Evolutionary conservation across 2,113 vertebrate genomes (phyloP).

Genomic region (Sminthopsis crassicaudata): DNA sequence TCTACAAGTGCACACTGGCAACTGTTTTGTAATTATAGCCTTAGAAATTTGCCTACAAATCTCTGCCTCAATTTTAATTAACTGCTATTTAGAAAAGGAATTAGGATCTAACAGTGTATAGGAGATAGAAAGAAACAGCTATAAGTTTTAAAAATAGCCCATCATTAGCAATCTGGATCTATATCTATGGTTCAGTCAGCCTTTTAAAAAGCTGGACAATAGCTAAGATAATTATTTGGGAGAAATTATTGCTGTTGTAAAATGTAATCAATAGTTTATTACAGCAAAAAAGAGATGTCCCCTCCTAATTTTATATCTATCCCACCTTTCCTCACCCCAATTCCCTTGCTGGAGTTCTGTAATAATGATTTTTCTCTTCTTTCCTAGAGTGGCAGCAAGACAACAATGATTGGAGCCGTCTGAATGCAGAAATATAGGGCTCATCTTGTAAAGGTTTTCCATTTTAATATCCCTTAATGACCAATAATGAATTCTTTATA

Average conservation of each 20-base stretch:
- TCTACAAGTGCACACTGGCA: neutral
- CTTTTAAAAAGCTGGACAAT: constrained; percentile 66
- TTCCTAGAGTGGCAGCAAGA: neutral
- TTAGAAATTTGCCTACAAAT: constrained; percentile 62
- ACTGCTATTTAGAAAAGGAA: constrained; percentile 65
- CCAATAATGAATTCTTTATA: constrained; percentile 62
- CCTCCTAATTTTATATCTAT: constrained; percentile 41
- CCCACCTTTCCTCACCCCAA: neutral
- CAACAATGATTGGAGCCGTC: neutral
- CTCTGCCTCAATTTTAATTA: constrained; percentile 73
- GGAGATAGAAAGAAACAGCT: constrained; percentile 52
- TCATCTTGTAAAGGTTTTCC: constrained; percentile 63
- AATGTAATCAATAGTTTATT: constrained; percentile 64
- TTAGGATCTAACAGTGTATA: constrained; percentile 61
- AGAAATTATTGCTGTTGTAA: constrained; percentile 70
- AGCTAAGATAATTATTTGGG: constrained; percentile 65
- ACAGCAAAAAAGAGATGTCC: neutral
- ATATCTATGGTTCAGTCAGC: constrained; percentile 42
- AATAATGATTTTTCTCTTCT: constrained; percentile 7
- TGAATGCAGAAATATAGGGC: constrained; percentile 34
- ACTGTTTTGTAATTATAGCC: neutral
- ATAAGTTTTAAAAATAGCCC: constrained; percentile 65
- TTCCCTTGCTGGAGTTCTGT: constrained; percentile 32
- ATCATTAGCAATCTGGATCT: constrained; percentile 66
- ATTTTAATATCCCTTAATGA: constrained; percentile 69